phyloP scores from a whole-genome alignment of 2,797 vertebrate species.

The Hyperoplus lanceolatus region DNA sequence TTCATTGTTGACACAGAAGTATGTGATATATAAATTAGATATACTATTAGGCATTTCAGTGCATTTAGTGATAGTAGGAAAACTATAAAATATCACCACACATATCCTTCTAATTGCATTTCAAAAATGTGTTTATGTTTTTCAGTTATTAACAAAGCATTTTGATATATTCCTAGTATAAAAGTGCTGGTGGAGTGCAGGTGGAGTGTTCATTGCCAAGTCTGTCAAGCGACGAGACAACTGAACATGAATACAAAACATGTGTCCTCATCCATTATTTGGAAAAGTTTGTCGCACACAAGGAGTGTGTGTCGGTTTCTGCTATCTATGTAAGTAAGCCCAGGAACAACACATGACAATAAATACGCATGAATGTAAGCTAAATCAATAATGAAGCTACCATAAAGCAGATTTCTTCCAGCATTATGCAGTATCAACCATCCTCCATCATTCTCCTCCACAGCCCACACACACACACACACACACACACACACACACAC shows the following conservation, averaged over 20 bases:
- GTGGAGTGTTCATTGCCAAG: neutral
- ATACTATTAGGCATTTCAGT: neutral
- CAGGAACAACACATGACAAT: constrained; percentile 29
- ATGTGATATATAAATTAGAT: neutral
- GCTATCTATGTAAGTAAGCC: constrained; percentile 6
- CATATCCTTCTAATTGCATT: neutral
- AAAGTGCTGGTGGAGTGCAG: constrained; percentile 2
- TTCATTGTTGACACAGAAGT: neutral
- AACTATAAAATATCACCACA: neutral
- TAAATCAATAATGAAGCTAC: constrained; percentile 72
- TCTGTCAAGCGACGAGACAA: neutral
- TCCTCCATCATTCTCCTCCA: neutral
- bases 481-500: constrained; percentile 16
- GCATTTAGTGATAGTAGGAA: neutral
- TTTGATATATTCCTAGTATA: neutral
- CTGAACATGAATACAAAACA: constrained; percentile 36
- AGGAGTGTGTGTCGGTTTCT: constrained; percentile 19
- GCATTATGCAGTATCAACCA: constrained; percentile 23
- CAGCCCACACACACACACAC: constrained; percentile 14
- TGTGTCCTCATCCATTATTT: constrained; percentile 1
- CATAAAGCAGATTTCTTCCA: constrained; percentile 51
- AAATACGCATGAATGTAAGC: constrained; percentile 38
- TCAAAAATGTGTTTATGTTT: neutral
- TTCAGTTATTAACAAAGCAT: neutral
- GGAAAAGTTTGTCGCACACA: constrained; percentile 4